Conservation (phyloP, 1,140 invertebrate genomes). For the Lutraria rhynchaena region DNA sequence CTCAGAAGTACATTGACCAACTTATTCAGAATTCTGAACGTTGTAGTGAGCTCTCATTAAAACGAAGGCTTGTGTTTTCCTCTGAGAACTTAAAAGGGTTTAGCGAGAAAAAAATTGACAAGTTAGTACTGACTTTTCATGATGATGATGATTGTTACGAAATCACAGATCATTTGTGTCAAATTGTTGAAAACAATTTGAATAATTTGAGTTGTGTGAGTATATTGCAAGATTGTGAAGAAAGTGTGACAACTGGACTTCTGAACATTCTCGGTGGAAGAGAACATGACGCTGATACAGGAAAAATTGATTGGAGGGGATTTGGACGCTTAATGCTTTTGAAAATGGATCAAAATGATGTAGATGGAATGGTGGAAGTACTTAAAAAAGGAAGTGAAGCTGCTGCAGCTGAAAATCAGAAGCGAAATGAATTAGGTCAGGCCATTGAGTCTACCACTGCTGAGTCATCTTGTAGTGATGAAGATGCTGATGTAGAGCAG, state of each 20-base stretch:
- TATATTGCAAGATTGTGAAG: slow-evolving; percentile 8
- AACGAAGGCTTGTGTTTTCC: not conserved
- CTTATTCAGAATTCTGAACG: slow-evolving; percentile 8
- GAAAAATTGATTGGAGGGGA: not conserved
- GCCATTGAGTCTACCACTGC: not conserved
- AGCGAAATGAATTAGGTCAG: not conserved
- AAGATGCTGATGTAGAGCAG: not conserved
- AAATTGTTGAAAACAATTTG: slow-evolving; percentile 8
- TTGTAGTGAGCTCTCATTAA: slow-evolving; percentile 23
- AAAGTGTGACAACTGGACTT: not conserved
- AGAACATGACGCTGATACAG: not conserved
- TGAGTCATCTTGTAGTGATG: not conserved
- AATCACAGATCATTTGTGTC: not conserved
- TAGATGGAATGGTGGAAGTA: not conserved
- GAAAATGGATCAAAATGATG: not conserved
- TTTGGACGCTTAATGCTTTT: not conserved
- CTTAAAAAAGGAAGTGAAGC: not conserved
- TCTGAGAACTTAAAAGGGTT: slow-evolving; percentile 20
- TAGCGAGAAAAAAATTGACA: slow-evolving; percentile 3
- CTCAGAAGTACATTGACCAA: slow-evolving; percentile 23
- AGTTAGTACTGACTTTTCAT: not conserved
- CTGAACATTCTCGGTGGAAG: not conserved
- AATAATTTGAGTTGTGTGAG: not conserved
- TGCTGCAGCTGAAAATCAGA: not conserved
- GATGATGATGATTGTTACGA: not conserved